Evolutionary conservation across 2,888 invertebrate species (phyloP).

Genomic region (Pemphredon lugubris): DNA sequence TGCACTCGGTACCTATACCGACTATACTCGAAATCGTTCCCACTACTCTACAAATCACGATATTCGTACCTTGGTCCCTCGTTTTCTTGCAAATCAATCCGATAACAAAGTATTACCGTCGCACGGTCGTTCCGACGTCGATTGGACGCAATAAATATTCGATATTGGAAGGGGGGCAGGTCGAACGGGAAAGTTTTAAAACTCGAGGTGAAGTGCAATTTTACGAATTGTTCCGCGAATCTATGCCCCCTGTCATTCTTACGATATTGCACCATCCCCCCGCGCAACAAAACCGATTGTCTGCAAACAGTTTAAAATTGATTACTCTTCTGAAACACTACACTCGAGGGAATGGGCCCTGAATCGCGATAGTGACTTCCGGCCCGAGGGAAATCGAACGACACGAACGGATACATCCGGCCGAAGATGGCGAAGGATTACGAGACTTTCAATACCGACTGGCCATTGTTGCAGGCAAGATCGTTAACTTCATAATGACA

Average conservation of each 20-base stretch:
- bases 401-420: constrained; percentile 61
- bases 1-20: too few relatives aligned
- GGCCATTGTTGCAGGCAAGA: constrained; percentile 69
- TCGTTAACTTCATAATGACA: constrained; percentile 74
- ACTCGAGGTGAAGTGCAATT: too few relatives aligned
- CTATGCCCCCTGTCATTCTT: background rate
- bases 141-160: too few relatives aligned
- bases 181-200: too few relatives aligned
- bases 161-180: too few relatives aligned
- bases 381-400: constrained; percentile 64
- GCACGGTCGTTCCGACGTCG: too few relatives aligned
- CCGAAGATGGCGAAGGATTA: constrained; percentile 60
- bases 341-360: constrained; percentile 19
- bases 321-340: constrained; percentile 50
- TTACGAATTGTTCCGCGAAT: background rate
- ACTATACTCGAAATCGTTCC: too few relatives aligned
- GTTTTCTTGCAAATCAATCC: too few relatives aligned
- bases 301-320: constrained; percentile 57
- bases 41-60: too few relatives aligned
- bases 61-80: too few relatives aligned
- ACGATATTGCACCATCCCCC: too few relatives aligned
- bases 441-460: constrained; percentile 65
- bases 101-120: too few relatives aligned
- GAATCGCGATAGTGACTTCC: constrained; percentile 58
- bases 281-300: constrained; percentile 39